A percentile compares a stretch with the other conserved stretches of the same genome.
phyloP scores from a whole-genome alignment of 2,888 invertebrate genomes.

The Eurytoma adleriae region DNA sequence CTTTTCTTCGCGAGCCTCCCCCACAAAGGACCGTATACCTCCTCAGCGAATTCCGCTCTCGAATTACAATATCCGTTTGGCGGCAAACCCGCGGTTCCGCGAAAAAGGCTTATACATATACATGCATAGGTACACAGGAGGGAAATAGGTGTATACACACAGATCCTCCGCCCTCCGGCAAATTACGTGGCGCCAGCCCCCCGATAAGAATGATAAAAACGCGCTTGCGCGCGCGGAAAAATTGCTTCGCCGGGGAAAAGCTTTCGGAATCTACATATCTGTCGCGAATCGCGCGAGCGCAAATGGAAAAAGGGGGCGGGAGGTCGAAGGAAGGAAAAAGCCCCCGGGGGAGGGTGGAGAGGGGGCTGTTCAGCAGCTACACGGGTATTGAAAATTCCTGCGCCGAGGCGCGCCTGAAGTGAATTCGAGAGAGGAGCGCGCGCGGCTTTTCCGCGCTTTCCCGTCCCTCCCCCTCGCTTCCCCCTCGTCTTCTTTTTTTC shows the following conservation, averaged over 20 bases:
- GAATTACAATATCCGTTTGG: background rate
- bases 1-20: background rate
- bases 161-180: background rate
- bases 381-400: constrained; percentile 57
- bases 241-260: constrained; percentile 38
- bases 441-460: constrained; percentile 58
- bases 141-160: no score
- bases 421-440: constrained; percentile 49
- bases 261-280: constrained; percentile 48
- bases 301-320: constrained; percentile 20
- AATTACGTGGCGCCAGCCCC: constrained; percentile 8
- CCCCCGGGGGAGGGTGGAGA: background rate
- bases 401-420: constrained; percentile 38
- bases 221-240: constrained; percentile 42
- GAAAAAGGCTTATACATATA: no score
- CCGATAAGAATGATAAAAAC: constrained; percentile 51
- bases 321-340: background rate
- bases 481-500: background rate
- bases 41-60: background rate
- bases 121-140: no score
- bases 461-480: background rate
- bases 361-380: constrained; percentile 18
- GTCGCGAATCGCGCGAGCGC: constrained; percentile 48
- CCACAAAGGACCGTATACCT: background rate
- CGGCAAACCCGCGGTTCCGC: no score